Conservation (phyloP, 2,797 vertebrate genomes). For the Hyperoplus immaculatus region DNA sequence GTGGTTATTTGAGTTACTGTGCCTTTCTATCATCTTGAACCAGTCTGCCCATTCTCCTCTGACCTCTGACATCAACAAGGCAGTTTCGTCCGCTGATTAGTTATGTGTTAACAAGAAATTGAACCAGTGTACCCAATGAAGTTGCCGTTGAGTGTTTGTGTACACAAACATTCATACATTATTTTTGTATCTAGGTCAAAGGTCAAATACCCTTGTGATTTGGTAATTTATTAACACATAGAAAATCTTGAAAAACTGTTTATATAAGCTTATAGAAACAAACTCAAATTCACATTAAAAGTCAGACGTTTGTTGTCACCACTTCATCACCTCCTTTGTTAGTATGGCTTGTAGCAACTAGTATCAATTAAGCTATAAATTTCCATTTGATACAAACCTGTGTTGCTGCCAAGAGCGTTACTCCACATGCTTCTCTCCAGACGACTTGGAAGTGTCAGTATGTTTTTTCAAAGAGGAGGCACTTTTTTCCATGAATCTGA, state of each 20-base stretch:
- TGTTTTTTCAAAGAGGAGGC: constrained; percentile 65
- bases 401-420: constrained; percentile 65
- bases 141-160: no score
- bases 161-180: background rate
- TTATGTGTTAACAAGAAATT: no score
- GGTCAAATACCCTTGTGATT: background rate
- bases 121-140: no score
- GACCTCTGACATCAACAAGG: no score
- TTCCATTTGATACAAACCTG: constrained; percentile 61
- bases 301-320: constrained; percentile 39
- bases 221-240: background rate
- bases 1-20: no score
- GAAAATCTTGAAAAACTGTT: background rate
- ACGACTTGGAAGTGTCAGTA: constrained; percentile 69
- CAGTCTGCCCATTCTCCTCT: no score
- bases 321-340: constrained; percentile 43
- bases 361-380: constrained; percentile 75
- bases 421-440: constrained; percentile 63
- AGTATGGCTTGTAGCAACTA: constrained; percentile 66
- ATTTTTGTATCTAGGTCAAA: background rate
- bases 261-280: constrained; percentile 12
- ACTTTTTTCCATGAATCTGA: constrained; percentile 74
- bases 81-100: no score
- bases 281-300: constrained; percentile 25
- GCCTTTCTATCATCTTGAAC: no score